phyloP scores from a whole-genome alignment of 2,888 invertebrate genomes.

The Tortricodes alternella region DNA sequence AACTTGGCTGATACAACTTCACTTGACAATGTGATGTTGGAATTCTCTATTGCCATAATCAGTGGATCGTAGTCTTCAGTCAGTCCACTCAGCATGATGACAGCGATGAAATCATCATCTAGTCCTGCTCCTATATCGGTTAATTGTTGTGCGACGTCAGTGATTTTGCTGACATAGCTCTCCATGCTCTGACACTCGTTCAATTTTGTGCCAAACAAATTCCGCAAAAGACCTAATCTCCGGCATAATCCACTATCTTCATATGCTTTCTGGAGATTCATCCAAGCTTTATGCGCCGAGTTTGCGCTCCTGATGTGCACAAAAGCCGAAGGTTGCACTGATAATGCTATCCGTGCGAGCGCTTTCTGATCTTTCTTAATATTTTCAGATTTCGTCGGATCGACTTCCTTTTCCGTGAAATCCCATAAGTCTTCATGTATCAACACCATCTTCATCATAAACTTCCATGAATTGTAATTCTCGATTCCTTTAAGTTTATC shows the following conservation, averaged over 20 bases:
- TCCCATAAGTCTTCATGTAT: constrained; percentile 29
- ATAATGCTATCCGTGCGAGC: constrained; percentile 21
- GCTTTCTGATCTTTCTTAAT: constrained; percentile 11
- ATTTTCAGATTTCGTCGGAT: not conserved
- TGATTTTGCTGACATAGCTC: constrained; percentile 1
- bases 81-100: constrained; percentile 35
- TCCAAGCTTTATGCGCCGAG: constrained; percentile 25
- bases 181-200: constrained; percentile 14
- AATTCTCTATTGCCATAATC: constrained; percentile 36
- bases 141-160: constrained; percentile 29
- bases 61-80: constrained; percentile 35
- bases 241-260: constrained; percentile 29
- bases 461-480: constrained; percentile 20
- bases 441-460: too few species aligned
- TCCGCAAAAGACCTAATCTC: constrained; percentile 18
- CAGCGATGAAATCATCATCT: constrained; percentile 35
- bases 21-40: constrained; percentile 18
- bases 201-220: constrained; percentile 20
- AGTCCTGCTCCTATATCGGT: constrained; percentile 31
- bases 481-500: constrained; percentile 24
- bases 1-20: constrained; percentile 29
- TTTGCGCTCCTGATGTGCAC: constrained; percentile 22
- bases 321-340: constrained; percentile 3
- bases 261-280: constrained; percentile 25
- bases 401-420: not conserved